These are phyloP conservation scores for Notodonta dromedarius DNA, from an alignment of 2,888 invertebrate species.

Conservation along the genomic window DNA sequence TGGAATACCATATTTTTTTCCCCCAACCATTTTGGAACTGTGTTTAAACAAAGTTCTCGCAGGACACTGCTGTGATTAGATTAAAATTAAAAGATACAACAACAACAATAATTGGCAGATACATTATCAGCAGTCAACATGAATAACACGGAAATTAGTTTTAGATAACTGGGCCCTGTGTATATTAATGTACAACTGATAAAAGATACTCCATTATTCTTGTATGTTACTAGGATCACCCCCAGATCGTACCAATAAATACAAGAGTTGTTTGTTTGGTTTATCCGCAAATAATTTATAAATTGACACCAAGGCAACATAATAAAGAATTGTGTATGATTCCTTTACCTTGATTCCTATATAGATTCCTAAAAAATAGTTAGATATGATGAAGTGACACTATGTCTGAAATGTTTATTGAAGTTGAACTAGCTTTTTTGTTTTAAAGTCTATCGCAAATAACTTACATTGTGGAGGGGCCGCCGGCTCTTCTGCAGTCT, in stretches of 20 bases:
- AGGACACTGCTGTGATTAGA: slow-evolving; percentile 25
- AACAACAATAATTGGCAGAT: slow-evolving; percentile 16
- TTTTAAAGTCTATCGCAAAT: background rate
- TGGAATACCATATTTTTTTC: background rate
- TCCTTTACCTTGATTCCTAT: too few species aligned
- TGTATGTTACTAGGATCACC: too few species aligned
- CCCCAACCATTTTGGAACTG: background rate
- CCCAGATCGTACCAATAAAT: too few species aligned
- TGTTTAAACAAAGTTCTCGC: background rate
- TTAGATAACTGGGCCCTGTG: background rate
- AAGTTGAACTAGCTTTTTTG: too few species aligned
- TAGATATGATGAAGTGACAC: too few species aligned
- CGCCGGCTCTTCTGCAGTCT: slow-evolving; percentile 58
- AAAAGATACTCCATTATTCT: too few species aligned
- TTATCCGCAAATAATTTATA: too few species aligned
- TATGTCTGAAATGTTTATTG: background rate
- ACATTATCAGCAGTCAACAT: slow-evolving; percentile 14
- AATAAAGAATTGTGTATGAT: too few species aligned
- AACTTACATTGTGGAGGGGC: slow-evolving; percentile 59
- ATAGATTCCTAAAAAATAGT: too few species aligned
- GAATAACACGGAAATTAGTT: slow-evolving; percentile 1
- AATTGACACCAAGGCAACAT: too few species aligned
- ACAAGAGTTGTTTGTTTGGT: too few species aligned
- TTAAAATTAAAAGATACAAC: slow-evolving; percentile 13
- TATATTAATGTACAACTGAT: too few species aligned